Evolutionary conservation across 2,113 vertebrate species (phyloP), one percentile per base, ranked within the genome.

Genomic region (Cephalopholis sonnerati): DNA sequence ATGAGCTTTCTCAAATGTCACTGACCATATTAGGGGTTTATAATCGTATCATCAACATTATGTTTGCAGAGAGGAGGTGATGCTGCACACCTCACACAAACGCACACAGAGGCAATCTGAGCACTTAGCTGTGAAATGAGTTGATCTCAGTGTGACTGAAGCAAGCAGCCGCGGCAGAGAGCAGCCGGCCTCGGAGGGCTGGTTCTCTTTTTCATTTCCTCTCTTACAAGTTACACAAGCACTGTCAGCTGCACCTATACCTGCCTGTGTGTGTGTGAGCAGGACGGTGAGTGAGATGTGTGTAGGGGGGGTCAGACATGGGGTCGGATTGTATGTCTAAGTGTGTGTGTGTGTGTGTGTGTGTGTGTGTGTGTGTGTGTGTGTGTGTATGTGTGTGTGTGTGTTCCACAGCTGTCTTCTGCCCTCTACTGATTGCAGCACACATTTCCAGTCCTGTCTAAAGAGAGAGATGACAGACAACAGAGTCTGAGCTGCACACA

Each of bases 51-150:
- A 24, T 15, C 25, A n/a, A 20, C 55, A 53, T 36, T 63, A n/a
- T 55, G 39, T 62, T 63, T 44, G 50, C 29, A 55, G 39, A 58
- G 61, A 55, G 53, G 71, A 29, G 65, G 7, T 48, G 66, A 73
- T 74, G 17, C 51, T 59, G 57, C n/a, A 25, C 53, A 22, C 1
- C 22, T 54, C 55, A 59, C 67, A 53, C 46, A 36, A 66, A 59
- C 61, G 57, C 4, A 46, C 67, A 71, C 65, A 48, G 15, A 70
- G 74, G 79, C 57, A 70, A 50, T 82, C 63, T 57, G 81, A 69
- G 48, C 64, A 44, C 20, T 81, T 65, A 57, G 48, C 77, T 88
- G 77, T 86, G 75, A 91, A 88, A 91, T 84, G 39, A 79, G 75
- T 55, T 76, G 58, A 79, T 78, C 36, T 54, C 39, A 15, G n/a